These are phyloP conservation scores for Amia ocellicauda DNA, from an alignment of 2,113 vertebrate species.

Conservation along the genomic window DNA sequence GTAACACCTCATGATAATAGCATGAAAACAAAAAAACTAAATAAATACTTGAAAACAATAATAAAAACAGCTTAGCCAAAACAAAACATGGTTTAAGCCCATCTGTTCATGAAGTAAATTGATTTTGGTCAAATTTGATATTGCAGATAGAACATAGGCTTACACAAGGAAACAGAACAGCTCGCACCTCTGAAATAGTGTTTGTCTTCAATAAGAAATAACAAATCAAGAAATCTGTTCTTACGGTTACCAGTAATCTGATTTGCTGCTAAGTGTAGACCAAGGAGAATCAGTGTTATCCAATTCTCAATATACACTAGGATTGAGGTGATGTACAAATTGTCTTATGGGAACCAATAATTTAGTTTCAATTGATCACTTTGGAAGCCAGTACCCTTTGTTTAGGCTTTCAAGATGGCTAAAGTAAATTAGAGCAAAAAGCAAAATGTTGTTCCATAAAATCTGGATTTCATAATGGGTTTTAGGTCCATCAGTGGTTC, in stretches of 20 bases:
- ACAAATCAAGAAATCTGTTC: slow-evolving; percentile 67
- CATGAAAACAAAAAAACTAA: no score
- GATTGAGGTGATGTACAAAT: slow-evolving; percentile 85
- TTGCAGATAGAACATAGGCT: neutral
- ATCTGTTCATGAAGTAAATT: no score
- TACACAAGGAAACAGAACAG: slow-evolving; percentile 4
- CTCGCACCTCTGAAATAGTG: slow-evolving; percentile 53
- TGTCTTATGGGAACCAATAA: slow-evolving; percentile 86
- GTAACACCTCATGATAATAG: no score
- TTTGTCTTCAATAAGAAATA: slow-evolving; percentile 66
- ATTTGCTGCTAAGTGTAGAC: slow-evolving; percentile 71
- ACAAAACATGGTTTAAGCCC: no score
- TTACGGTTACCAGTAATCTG: slow-evolving; percentile 73
- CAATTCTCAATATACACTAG: slow-evolving; percentile 83
- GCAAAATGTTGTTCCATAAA: slow-evolving; percentile 47
- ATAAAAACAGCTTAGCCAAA: no score
- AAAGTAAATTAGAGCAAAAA: slow-evolving; percentile 68
- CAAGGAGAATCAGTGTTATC: slow-evolving; percentile 76
- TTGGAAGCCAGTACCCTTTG: slow-evolving; percentile 75
- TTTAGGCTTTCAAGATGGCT: slow-evolving; percentile 78
- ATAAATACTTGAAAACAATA: no score
- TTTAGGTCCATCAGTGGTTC: slow-evolving; percentile 40
- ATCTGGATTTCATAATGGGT: slow-evolving; percentile 28
- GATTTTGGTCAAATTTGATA: no score
- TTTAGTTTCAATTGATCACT: slow-evolving; percentile 85